Base-by-base conservation (phyloP, 2,888 invertebrate genomes). In the Amiota communis region DNA sequence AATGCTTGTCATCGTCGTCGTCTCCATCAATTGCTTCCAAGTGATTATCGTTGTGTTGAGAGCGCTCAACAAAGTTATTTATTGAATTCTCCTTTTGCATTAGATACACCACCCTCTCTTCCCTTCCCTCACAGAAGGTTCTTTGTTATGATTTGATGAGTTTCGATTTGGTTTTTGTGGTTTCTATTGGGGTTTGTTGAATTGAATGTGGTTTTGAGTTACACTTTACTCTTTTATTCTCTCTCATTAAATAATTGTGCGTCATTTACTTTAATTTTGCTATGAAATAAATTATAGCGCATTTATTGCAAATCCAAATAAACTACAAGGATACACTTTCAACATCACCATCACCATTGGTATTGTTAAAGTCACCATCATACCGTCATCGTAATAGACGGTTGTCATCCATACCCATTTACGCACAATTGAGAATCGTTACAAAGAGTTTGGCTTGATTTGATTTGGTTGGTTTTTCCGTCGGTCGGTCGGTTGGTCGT, bases 221-320 rank as follows among this genome's bases (percentile, higher is more conserved):
- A 9, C 36, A 36, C 2, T 59, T 59, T 20, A 59, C 9, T 59
- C 59, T 9, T 15, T 59, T 20, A 59, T 15, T 59, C 59, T 11
- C 59, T 11, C 20, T 59, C 17, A 20, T 17, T 47, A 65, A 65
- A 65, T 65, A 65, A 65, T 65, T 53, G 53, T 53, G 53, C 51
- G 13, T 53, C 51, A 23, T 68, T 68, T 68, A 36, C 36, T 36
- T 68, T 68, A 68, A 68, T 68, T 68, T 68, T 20, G 36, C 51
- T 53, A 68, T 53, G 51, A 51, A 53, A 68, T 68, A 68, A 68
- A 68, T 68, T 68, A 53, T 53, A 53, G 13, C 67, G 67, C 67
- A 51, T 68, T 68, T 68, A 68, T 68, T 53, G 53, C 53, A 68
- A 68, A 15, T 68, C 48, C 67, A 68, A 51, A 46, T 36, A 13